Base-by-base conservation (phyloP, 2,888 invertebrate species). In the Dicranocentrus wangi region DNA sequence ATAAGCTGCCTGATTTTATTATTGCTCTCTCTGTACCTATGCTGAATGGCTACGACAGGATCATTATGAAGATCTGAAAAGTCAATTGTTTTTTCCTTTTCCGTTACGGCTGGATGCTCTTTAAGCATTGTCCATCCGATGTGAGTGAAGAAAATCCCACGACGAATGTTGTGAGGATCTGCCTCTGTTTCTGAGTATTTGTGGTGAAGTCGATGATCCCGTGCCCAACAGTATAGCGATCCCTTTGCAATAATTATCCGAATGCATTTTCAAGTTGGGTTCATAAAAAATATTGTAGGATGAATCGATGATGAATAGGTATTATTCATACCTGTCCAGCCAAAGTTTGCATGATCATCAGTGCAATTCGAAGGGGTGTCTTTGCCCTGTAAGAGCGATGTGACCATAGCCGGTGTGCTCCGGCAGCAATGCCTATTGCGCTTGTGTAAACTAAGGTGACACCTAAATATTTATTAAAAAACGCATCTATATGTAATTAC, bases 121-220 rank as follows among this genome's bases (percentile, higher is more conserved):
- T 93, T 92, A 87, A 94, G 93, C 76, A 98, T 89, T 82, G 98
- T 91, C 98, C 98, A 98, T 80, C 98, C 98, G 87, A 98, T 92
- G 89, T 98, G 98, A 0, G 97, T 93, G 90, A 98, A 98, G 92
- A 98, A 98, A 90, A 98, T 97, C 8, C 98, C 98, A 25, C 97
- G 91, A 69, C 90, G 94, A 1, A 96, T 95, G 88, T 97, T 96
- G 89, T 97, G 96, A 0, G 97, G 97, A 90, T 97, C 97, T 0
- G 96, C 97, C 88, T 97, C 93, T 0, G 97, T 97, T 88, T 97
- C 97, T 19, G 94, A 94, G 90, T 93, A 97, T 89, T 97, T 97
- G 90, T 97, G 97, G 88, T 97, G 95, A 81, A 93, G 92, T 5
- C 94, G 91, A 88, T 95, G 95, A 87, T 95, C 94, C 27, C 94